A percentile compares a stretch with the other conserved stretches of the same genome.
Conservation (phyloP, 2,797 vertebrate genomes). For the Betta splendens region DNA sequence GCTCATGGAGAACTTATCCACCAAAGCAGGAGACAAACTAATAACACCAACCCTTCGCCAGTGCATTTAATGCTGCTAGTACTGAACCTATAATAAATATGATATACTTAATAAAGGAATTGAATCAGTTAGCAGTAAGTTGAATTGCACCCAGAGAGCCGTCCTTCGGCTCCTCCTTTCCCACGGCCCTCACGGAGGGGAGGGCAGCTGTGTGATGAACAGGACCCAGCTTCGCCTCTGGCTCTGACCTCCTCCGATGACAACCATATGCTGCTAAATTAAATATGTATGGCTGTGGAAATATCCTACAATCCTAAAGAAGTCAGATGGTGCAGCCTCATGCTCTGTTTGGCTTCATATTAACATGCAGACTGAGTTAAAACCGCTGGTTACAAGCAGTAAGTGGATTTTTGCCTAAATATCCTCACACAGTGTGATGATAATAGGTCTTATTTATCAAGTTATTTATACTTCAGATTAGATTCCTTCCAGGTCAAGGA, state of each 20-base stretch:
- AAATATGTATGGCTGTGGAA: constrained; percentile 62
- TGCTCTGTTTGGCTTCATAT: constrained; percentile 17
- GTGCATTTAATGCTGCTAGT: too few species aligned
- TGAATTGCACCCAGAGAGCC: too few species aligned
- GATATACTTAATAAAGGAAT: too few species aligned
- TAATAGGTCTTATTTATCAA: too few species aligned
- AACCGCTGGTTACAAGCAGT: neutral
- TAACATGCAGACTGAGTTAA: neutral
- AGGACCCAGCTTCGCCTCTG: constrained; percentile 53
- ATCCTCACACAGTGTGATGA: neutral
- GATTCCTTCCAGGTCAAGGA: constrained; percentile 17
- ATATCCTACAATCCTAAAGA: constrained; percentile 29
- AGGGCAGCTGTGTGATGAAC: constrained; percentile 58
- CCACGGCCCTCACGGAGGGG: constrained; percentile 5
- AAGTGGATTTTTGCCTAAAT: too few species aligned
- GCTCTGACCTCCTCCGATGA: constrained; percentile 63
- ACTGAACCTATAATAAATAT: too few species aligned
- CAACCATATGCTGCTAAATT: constrained; percentile 70
- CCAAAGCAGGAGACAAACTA: neutral
- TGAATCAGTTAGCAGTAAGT: too few species aligned
- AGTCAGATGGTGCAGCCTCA: constrained; percentile 6
- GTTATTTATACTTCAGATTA: neutral
- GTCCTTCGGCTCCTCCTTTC: neutral
- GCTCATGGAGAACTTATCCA: neutral
- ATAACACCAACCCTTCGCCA: too few species aligned